These are phyloP conservation scores for Acronicta psi DNA, from an alignment of 2,888 invertebrate species.

Conservation along the genomic window DNA sequence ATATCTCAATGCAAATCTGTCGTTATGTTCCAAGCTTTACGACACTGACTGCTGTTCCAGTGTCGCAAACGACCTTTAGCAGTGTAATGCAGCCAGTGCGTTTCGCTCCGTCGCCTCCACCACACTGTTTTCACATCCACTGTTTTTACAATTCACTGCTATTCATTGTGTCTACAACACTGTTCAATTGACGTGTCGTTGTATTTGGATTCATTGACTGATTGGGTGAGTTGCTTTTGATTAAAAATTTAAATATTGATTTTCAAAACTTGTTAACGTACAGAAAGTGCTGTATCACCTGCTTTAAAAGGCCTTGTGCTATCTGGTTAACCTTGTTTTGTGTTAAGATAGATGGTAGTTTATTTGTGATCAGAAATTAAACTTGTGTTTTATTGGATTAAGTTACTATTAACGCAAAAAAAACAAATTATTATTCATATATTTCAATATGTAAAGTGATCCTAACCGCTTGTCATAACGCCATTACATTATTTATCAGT, in stretches of 20 bases:
- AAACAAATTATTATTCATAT: not conserved
- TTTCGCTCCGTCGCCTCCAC: constrained; percentile 68
- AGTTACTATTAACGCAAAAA: no score
- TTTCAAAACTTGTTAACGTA: constrained; percentile 13
- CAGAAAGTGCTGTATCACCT: constrained; percentile 37
- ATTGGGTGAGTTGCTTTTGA: constrained; percentile 33
- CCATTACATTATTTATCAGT: constrained; percentile 8
- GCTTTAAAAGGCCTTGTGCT: constrained; percentile 37
- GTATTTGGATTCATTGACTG: constrained; percentile 17
- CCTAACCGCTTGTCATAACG: not conserved
- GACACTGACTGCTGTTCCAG: constrained; percentile 18
- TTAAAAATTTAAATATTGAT: not conserved
- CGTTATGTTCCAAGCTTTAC: constrained; percentile 35
- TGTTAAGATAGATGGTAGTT: constrained; percentile 6
- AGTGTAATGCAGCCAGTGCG: constrained; percentile 72
- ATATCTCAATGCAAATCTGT: constrained; percentile 26
- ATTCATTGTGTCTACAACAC: constrained; percentile 15
- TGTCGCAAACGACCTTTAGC: constrained; percentile 46
- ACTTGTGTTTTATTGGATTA: not conserved
- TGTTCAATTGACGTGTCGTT: constrained; percentile 12
- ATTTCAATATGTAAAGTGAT: constrained; percentile 4
- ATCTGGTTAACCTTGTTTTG: constrained; percentile 14
- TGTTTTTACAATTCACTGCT: constrained; percentile 1
- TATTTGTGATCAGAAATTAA: constrained; percentile 7
- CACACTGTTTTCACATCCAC: constrained; percentile 52